These are phyloP conservation scores for Bombus polaris DNA, from an alignment of 1,140 invertebrate species.

Conservation along the genomic window DNA sequence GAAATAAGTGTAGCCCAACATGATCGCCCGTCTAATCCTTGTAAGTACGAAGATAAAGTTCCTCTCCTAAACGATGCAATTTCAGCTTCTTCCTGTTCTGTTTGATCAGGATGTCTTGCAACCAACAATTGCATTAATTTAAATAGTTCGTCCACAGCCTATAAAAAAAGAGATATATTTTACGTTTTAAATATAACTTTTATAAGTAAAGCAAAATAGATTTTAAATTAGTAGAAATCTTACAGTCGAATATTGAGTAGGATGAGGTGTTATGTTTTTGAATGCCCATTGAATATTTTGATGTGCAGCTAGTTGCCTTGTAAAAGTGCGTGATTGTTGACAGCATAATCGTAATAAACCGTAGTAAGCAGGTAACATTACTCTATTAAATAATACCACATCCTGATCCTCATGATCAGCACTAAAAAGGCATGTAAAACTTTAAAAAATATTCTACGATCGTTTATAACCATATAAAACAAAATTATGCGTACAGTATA, in stretches of 20 bases:
- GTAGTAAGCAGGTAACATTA: constrained; percentile 97
- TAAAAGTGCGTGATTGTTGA: constrained; percentile 92
- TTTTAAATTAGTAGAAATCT: constrained; percentile 65
- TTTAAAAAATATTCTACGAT: background rate
- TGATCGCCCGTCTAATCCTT: constrained; percentile 91
- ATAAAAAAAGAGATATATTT: constrained; percentile 19
- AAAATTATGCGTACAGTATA: constrained; percentile 90
- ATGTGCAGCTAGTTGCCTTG: constrained; percentile 93
- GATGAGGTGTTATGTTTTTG: constrained; percentile 97
- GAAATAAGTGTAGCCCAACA: constrained; percentile 95
- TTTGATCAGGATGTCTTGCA: constrained; percentile 88
- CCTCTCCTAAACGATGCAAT: constrained; percentile 91
- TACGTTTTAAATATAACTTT: background rate
- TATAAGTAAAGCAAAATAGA: background rate
- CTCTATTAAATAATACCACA: constrained; percentile 95
- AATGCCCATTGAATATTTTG: constrained; percentile 98
- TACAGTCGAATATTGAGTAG: constrained; percentile 93
- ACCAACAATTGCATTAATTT: constrained; percentile 94
- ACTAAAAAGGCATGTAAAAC: constrained; percentile 79
- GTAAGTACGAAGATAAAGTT: constrained; percentile 92
- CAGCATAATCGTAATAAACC: constrained; percentile 94
- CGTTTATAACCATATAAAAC: background rate
- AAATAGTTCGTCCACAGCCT: constrained; percentile 95
- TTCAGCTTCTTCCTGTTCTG: constrained; percentile 91
- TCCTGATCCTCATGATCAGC: constrained; percentile 98